phyloP scores from a whole-genome alignment of 30 jellyfish, hydroid and myxozoan species.

The Morbakka virulenta region DNA sequence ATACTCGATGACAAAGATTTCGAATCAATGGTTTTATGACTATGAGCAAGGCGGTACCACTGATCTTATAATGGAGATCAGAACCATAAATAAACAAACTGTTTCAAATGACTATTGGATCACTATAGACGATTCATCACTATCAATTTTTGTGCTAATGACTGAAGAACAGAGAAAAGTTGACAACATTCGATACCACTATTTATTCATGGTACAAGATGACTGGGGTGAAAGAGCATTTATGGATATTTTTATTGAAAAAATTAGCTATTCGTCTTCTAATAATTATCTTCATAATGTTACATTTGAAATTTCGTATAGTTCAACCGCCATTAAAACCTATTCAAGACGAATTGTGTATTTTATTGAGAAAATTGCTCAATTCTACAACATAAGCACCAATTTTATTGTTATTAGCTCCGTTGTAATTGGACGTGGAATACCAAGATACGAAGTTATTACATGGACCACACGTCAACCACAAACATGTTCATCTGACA shows the following conservation, averaged over 20 bases:
- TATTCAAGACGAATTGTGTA: constrained; percentile 14
- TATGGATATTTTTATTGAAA: background rate
- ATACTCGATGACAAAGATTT: constrained; percentile 8
- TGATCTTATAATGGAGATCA: constrained; percentile 2
- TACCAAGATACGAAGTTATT: constrained; percentile 2
- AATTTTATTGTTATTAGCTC: constrained; percentile 22
- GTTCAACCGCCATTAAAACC: background rate
- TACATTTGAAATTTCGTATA: constrained; percentile 18
- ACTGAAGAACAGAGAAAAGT: constrained; percentile 46
- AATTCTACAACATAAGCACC: constrained; percentile 13
- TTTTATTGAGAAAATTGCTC: constrained; percentile 28
- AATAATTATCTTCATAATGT: background rate
- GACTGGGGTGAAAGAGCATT: constrained; percentile 36
- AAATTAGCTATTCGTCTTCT: background rate
- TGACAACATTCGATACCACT: background rate
- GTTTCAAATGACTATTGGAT: constrained; percentile 48
- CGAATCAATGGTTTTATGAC: constrained; percentile 54
- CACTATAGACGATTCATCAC: constrained; percentile 21
- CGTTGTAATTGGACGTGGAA: constrained; percentile 38
- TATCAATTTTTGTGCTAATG: constrained; percentile 15
- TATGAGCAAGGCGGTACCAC: constrained; percentile 71
- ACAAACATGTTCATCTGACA: constrained; percentile 37
- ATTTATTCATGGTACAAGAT: constrained; percentile 66
- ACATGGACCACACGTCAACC: constrained; percentile 70
- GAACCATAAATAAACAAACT: background rate